Percentiles rank a stretch among this genome's conserved stretches.
Evolutionary conservation across 2,888 invertebrate genomes (phyloP).

Genomic region (Dione vanillae): DNA sequence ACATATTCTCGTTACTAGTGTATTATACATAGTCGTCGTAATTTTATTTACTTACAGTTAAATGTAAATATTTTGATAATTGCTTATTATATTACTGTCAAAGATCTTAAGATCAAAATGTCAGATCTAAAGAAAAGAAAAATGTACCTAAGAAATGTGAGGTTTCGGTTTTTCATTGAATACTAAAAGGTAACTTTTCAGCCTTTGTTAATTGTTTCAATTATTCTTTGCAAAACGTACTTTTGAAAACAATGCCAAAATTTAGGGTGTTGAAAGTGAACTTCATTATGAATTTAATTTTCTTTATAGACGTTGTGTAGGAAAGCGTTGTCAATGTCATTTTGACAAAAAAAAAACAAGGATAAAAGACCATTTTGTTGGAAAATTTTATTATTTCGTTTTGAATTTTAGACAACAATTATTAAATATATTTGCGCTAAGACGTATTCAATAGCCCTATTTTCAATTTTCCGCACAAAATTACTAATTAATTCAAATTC

Average conservation of each 20-base stretch:
- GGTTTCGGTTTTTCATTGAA: neutral
- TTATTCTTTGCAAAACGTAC: slow-evolving; percentile 20
- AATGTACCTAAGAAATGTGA: neutral
- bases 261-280: slow-evolving; percentile 14
- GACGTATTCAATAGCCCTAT: too few species aligned
- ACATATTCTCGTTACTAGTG: too few species aligned
- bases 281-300: slow-evolving; percentile 2
- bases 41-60: too few species aligned
- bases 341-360: slow-evolving; percentile 2
- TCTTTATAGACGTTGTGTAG: neutral
- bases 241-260: slow-evolving; percentile 11
- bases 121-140: too few species aligned
- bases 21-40: too few species aligned
- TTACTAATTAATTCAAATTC: too few species aligned
- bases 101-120: too few species aligned
- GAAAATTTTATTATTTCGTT: slow-evolving; percentile 9
- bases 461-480: too few species aligned
- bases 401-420: too few species aligned
- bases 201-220: slow-evolving; percentile 31
- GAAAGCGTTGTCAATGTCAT: neutral
- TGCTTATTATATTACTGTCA: too few species aligned
- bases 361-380: slow-evolving; percentile 1
- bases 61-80: too few species aligned
- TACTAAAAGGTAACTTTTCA: neutral
- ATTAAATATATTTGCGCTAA: too few species aligned